These are phyloP conservation scores for Morpho achilles DNA, from an alignment of 2,888 invertebrate species.

Conservation along the genomic window DNA sequence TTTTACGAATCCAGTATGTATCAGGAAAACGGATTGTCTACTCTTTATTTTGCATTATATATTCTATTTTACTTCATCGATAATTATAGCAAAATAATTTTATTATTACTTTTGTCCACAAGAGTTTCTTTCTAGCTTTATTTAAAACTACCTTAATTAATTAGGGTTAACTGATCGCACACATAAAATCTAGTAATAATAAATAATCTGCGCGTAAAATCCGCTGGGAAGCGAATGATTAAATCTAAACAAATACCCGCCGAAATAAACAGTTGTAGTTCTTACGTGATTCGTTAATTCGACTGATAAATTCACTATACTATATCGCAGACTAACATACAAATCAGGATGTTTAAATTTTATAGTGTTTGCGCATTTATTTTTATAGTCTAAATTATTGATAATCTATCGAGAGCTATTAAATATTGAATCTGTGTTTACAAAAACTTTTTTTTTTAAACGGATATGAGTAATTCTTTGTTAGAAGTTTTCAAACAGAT, in stretches of 20 bases:
- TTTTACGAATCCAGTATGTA: too few relatives aligned
- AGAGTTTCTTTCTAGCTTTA: too few relatives aligned
- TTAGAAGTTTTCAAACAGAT: constrained; percentile 39
- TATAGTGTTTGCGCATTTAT: not conserved
- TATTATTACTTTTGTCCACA: too few relatives aligned
- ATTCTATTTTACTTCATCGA: too few relatives aligned
- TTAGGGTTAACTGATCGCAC: too few relatives aligned
- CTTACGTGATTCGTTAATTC: not conserved
- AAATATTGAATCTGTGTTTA: constrained; percentile 16
- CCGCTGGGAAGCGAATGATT: not conserved
- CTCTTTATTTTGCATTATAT: too few relatives aligned
- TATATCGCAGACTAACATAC: not conserved
- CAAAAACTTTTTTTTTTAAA: constrained; percentile 26
- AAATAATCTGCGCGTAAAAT: not conserved
- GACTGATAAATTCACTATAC: not conserved
- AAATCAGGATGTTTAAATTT: not conserved
- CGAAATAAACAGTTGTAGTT: constrained; percentile 3
- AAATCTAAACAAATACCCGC: not conserved
- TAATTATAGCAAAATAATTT: too few relatives aligned
- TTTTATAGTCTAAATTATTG: not conserved
- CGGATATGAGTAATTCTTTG: constrained; percentile 46
- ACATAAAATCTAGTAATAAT: too few relatives aligned
- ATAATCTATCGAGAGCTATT: not conserved
- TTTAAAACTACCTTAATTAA: too few relatives aligned
- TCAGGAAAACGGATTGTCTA: too few relatives aligned